phyloP scores from a whole-genome alignment of 2,113 vertebrate species.

The Egretta garzetta region DNA sequence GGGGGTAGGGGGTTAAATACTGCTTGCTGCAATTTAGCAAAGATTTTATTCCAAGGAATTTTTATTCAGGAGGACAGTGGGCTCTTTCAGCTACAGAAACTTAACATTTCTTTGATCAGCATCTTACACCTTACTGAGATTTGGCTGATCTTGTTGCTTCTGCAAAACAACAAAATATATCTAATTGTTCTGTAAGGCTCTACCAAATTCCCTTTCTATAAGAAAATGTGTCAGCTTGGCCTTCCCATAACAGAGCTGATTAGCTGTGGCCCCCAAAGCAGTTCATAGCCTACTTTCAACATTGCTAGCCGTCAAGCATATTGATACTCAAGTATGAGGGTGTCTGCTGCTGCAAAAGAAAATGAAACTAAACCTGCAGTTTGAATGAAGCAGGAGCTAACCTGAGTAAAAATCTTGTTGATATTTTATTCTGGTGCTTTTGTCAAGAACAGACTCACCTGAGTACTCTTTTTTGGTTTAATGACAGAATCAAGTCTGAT shows the following conservation, averaged over 20 bases:
- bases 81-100: background rate
- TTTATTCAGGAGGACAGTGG: background rate
- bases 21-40: background rate
- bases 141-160: background rate
- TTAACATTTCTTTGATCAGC: background rate
- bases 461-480: background rate
- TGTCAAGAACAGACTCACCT: background rate
- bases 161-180: background rate
- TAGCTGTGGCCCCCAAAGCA: background rate
- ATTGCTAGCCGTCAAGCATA: background rate
- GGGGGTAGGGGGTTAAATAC: background rate
- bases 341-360: background rate
- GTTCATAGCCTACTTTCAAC: background rate
- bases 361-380: background rate
- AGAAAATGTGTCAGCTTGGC: background rate
- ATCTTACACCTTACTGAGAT: background rate
- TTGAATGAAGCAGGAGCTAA: background rate
- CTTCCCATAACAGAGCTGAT: background rate
- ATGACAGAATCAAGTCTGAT: conserved; percentile 72
- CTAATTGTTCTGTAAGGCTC: background rate
- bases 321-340: background rate
- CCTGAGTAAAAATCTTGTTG: background rate
- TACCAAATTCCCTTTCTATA: background rate
- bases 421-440: background rate
- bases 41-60: background rate